Conservation (phyloP, 2,113 vertebrate genomes). For the Nothobranchius furzeri region DNA sequence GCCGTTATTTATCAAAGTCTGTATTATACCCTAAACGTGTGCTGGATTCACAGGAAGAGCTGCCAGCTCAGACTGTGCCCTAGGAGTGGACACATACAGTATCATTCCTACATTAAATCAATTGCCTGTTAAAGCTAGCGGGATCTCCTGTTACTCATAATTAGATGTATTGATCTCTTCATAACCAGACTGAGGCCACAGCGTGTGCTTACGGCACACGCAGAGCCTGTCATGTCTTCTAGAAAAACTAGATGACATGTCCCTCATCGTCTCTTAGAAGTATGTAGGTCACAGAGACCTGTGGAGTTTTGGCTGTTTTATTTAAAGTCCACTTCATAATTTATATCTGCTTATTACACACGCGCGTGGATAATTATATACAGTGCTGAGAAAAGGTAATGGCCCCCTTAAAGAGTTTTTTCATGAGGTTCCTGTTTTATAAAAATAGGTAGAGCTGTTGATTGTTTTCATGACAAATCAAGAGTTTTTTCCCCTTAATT, state of each 20-base stretch:
- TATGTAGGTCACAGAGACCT: conserved; percentile 37
- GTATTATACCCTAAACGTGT: too few species aligned
- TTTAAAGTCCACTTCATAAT: conserved; percentile 35
- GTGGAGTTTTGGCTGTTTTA: not conserved
- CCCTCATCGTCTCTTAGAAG: conserved; percentile 11
- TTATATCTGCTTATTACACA: conserved; percentile 17
- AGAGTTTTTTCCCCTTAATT: too few species aligned
- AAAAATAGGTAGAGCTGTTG: too few species aligned
- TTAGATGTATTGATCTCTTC: conserved; percentile 63
- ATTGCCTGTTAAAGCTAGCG: conserved; percentile 55
- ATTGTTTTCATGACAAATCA: too few species aligned
- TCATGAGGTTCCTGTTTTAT: too few species aligned
- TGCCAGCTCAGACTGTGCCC: conserved; percentile 33
- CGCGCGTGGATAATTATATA: not conserved
- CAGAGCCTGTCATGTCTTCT: conserved; percentile 22
- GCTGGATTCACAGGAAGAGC: not conserved
- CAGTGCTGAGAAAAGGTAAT: not conserved
- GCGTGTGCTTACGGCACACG: conserved; percentile 29
- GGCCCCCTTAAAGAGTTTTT: too few species aligned
- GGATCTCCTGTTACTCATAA: conserved; percentile 69
- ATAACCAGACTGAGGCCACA: conserved; percentile 51
- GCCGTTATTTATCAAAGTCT: too few species aligned
- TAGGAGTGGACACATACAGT: conserved; percentile 28
- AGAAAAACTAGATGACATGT: conserved; percentile 31
- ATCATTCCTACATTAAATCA: conserved; percentile 57